A percentile compares a stretch with the other conserved stretches of the same genome.
phyloP scores from a whole-genome alignment of 2,113 vertebrate genomes.

The Haplotaxodon microlepis region DNA sequence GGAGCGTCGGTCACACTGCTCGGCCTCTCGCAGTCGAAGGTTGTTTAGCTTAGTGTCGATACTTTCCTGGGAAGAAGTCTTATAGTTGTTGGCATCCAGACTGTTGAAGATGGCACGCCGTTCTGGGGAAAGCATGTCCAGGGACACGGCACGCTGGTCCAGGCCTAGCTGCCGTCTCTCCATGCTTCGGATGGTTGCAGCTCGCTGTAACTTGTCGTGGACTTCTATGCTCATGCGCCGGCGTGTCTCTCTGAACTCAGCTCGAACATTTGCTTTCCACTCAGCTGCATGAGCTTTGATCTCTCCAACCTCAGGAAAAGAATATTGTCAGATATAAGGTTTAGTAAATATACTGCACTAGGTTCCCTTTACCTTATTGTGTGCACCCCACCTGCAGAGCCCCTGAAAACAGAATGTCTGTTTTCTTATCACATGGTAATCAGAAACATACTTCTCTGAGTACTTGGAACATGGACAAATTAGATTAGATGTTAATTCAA shows the following conservation, averaged over 20 bases:
- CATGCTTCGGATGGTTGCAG: slow-evolving; percentile 97
- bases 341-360: neutral
- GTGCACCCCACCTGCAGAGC: neutral
- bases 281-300: slow-evolving; percentile 93
- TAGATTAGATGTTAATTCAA: neutral
- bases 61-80: slow-evolving; percentile 94
- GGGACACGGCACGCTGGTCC: slow-evolving; percentile 91
- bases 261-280: slow-evolving; percentile 94
- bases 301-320: slow-evolving; percentile 82
- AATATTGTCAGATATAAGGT: slow-evolving; percentile 27
- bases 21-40: slow-evolving; percentile 80
- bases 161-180: slow-evolving; percentile 89
- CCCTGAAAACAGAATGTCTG: neutral
- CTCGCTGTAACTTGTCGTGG: slow-evolving; percentile 93
- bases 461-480: neutral
- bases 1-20: slow-evolving; percentile 72
- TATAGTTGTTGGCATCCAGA: slow-evolving; percentile 84
- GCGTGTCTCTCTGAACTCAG: slow-evolving; percentile 92
- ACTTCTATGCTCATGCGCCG: slow-evolving; percentile 91
- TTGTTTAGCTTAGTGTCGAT: slow-evolving; percentile 94
- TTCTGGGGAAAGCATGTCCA: slow-evolving; percentile 95
- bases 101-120: slow-evolving; percentile 89
- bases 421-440: neutral
- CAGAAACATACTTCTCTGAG: neutral
- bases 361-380: neutral